Conservation (phyloP, 2,113 vertebrate species). For the Herpetotheres cachinnans region DNA sequence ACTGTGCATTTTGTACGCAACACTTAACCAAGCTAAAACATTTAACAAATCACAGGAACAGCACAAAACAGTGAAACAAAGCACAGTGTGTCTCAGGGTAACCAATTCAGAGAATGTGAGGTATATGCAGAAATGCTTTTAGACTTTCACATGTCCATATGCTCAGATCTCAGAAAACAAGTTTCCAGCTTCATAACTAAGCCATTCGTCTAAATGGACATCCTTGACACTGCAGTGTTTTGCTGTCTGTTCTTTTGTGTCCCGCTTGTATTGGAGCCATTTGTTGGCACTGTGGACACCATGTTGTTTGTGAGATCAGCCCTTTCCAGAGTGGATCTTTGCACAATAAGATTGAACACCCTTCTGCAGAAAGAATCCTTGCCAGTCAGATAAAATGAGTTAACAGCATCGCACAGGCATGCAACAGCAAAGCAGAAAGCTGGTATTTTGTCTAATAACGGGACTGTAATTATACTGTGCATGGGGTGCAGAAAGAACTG, state of each 20-base stretch:
- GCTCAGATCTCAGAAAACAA: constrained; percentile 46
- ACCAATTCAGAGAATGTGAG: constrained; percentile 4
- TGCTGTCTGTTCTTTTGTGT: constrained; percentile 6
- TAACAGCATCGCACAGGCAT: background rate
- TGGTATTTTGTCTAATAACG: background rate
- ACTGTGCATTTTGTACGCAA: background rate
- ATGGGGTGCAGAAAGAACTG: background rate
- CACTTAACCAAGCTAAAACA: background rate
- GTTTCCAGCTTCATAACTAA: background rate
- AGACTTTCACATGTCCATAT: background rate
- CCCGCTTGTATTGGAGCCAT: background rate
- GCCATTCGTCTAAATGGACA: background rate
- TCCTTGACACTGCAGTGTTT: constrained; percentile 25
- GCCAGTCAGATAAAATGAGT: background rate
- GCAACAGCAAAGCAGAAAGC: background rate
- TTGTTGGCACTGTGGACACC: background rate
- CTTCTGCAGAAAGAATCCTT: constrained; percentile 2
- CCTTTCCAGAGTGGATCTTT: background rate
- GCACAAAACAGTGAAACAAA: constrained; percentile 45
- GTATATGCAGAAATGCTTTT: constrained; percentile 15
- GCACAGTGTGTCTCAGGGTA: constrained; percentile 8
- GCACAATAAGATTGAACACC: background rate
- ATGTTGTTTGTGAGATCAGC: background rate
- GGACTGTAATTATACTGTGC: background rate
- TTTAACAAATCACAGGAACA: constrained; percentile 15